These are phyloP conservation scores for Pycnomerus fuliginosus DNA, from an alignment of 2,888 invertebrate genomes.

Conservation along the genomic window DNA sequence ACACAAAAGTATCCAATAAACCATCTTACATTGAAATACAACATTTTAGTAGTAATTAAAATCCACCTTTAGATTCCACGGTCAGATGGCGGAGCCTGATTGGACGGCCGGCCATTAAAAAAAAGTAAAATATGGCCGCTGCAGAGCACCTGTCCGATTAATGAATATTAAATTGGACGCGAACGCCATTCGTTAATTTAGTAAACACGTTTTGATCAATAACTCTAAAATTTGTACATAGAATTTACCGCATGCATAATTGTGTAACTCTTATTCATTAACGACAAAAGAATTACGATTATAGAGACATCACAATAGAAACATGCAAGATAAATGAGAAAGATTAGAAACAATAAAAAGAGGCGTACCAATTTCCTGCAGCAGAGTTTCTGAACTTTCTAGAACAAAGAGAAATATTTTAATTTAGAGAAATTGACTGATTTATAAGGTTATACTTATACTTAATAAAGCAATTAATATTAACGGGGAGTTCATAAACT, in stretches of 20 bases:
- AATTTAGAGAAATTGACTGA: conserved; percentile 2
- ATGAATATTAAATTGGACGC: conserved; percentile 11
- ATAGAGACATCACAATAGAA: conserved; percentile 10
- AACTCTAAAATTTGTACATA: conserved; percentile 5
- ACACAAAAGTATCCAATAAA: conserved; percentile 8
- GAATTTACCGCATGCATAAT: conserved; percentile 12
- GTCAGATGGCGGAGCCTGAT: conserved; percentile 11
- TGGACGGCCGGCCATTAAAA: conserved; percentile 12
- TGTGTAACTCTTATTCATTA: conserved; percentile 8
- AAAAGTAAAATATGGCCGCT: conserved; percentile 16
- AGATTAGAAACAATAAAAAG: conserved; percentile 9
- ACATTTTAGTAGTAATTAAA: conserved; percentile 13
- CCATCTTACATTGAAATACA: conserved; percentile 7
- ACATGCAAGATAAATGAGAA: conserved; percentile 10
- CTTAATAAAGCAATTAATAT: conserved; percentile 10
- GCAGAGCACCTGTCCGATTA: conserved; percentile 22
- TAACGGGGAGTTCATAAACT: conserved; percentile 17
- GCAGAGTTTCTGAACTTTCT: conserved; percentile 7
- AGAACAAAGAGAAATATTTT: conserved; percentile 13
- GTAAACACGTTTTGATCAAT: conserved; percentile 11
- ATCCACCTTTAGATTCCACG: conserved; percentile 11
- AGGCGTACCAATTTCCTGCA: conserved; percentile 10
- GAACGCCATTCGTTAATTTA: conserved; percentile 7
- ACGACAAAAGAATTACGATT: conserved; percentile 13
- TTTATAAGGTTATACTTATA: conserved; percentile 5